These are phyloP conservation scores for Leptothorax acervorum DNA, from an alignment of 2,888 invertebrate species.

Conservation along the genomic window DNA sequence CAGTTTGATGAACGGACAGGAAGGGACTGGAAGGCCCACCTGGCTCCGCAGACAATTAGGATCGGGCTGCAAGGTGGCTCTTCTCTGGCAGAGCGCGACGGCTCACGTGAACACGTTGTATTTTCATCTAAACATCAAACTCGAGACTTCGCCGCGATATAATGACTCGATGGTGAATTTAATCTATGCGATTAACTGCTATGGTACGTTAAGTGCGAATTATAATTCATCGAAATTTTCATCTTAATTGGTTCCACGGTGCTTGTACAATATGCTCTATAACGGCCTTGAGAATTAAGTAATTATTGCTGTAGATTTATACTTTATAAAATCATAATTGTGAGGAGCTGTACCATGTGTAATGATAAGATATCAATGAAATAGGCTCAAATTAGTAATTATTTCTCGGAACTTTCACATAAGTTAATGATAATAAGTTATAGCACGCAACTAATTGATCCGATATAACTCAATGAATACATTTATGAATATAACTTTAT, in stretches of 20 bases:
- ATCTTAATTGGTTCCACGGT: constrained; percentile 54
- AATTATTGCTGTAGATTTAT: constrained; percentile 52
- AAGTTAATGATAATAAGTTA: not conserved
- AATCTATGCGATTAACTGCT: constrained; percentile 65
- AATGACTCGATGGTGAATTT: constrained; percentile 62
- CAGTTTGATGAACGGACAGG: constrained; percentile 79
- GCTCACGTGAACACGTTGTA: constrained; percentile 66
- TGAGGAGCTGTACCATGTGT: not conserved
- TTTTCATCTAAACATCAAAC: constrained; percentile 64
- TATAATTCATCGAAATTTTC: constrained; percentile 49
- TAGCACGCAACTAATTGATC: constrained; percentile 11
- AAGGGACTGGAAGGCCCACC: constrained; percentile 76
- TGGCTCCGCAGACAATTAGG: constrained; percentile 76
- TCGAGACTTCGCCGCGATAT: constrained; percentile 42
- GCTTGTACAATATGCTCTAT: constrained; percentile 45
- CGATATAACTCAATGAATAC: not conserved
- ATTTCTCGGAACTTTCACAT: constrained; percentile 20
- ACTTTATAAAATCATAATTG: constrained; percentile 38
- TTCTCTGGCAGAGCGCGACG: constrained; percentile 70
- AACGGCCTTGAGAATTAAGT: constrained; percentile 52
- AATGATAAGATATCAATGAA: constrained; percentile 32
- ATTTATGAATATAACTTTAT: not conserved
- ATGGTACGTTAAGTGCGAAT: constrained; percentile 54
- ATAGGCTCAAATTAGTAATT: constrained; percentile 10
- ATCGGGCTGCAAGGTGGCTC: constrained; percentile 75